Evolutionary conservation across 92 coral and sea anemone species (phyloP).

Genomic region (Phenganax stokvisi): DNA sequence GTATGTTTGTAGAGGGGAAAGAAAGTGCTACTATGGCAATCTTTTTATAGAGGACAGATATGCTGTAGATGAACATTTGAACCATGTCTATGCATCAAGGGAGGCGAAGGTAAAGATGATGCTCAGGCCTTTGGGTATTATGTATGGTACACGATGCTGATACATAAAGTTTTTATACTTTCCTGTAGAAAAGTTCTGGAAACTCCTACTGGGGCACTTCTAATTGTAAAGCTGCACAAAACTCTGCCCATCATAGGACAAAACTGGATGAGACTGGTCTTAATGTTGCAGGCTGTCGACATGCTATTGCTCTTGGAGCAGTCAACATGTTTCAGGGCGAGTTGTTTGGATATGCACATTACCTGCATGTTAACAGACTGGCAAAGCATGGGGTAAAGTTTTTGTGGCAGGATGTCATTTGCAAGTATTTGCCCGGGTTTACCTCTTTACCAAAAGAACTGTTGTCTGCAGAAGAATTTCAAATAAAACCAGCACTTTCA

Average conservation of each 20-base stretch:
- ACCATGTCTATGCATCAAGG: too few species aligned
- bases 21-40: too few species aligned
- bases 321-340: slow-evolving; percentile 25
- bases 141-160: too few species aligned
- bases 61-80: too few species aligned
- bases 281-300: slow-evolving; percentile 19
- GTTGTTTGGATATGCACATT: slow-evolving; percentile 19
- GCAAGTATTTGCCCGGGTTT: slow-evolving; percentile 26
- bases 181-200: slow-evolving; percentile 1
- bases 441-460: slow-evolving; percentile 12
- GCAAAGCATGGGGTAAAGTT: slow-evolving; percentile 10
- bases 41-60: too few species aligned
- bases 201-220: slow-evolving; percentile 19
- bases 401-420: slow-evolving; percentile 27
- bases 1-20: too few species aligned
- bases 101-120: too few species aligned
- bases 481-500: slow-evolving; percentile 20
- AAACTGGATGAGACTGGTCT: slow-evolving; percentile 28
- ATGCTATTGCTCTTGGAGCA: slow-evolving; percentile 19
- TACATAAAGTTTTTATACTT: neutral
- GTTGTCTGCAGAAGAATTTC: slow-evolving; percentile 4
- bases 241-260: neutral
- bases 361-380: slow-evolving; percentile 15
- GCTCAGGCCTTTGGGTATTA: too few species aligned
- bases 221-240: slow-evolving; percentile 23